phyloP scores from a whole-genome alignment of 2,888 invertebrate genomes.

The Andrena hattorfiana region DNA sequence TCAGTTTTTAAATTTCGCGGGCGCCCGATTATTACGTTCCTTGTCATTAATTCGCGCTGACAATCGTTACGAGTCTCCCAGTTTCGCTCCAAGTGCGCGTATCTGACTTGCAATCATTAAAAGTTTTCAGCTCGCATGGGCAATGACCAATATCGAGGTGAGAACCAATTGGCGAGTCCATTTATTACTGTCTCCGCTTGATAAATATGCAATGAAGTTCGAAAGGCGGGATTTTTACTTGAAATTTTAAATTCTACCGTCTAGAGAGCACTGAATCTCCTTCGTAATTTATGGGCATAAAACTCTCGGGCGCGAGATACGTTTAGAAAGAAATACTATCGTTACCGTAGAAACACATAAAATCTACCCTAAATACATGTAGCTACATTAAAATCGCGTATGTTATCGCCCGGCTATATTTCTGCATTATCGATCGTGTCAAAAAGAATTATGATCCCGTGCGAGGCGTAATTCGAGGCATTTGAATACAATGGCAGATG shows the following conservation, averaged over 20 bases:
- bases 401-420: not conserved
- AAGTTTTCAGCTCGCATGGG: constrained; percentile 19
- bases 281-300: constrained; percentile 11
- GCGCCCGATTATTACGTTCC: not conserved
- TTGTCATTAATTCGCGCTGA: constrained; percentile 7
- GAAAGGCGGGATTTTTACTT: constrained; percentile 43
- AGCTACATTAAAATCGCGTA: not conserved
- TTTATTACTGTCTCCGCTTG: constrained; percentile 41
- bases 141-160: constrained; percentile 37
- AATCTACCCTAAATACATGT: not conserved
- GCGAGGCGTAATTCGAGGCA: constrained; percentile 3
- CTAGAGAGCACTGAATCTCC: not conserved
- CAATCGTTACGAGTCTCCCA: not conserved
- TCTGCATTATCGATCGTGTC: constrained; percentile 1
- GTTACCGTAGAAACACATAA: not conserved
- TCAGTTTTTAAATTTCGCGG: constrained; percentile 34
- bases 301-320: too few relatives aligned
- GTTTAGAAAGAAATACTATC: not conserved
- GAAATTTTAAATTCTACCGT: constrained; percentile 26
- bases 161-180: constrained; percentile 43
- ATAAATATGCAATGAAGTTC: constrained; percentile 50
- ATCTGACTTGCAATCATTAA: constrained; percentile 19
- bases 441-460: not conserved
- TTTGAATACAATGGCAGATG: constrained; percentile 21
- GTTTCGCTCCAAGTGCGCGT: not conserved